phyloP scores from a whole-genome alignment of 2,888 invertebrate species.

The Phyllotreta cruciferae region DNA sequence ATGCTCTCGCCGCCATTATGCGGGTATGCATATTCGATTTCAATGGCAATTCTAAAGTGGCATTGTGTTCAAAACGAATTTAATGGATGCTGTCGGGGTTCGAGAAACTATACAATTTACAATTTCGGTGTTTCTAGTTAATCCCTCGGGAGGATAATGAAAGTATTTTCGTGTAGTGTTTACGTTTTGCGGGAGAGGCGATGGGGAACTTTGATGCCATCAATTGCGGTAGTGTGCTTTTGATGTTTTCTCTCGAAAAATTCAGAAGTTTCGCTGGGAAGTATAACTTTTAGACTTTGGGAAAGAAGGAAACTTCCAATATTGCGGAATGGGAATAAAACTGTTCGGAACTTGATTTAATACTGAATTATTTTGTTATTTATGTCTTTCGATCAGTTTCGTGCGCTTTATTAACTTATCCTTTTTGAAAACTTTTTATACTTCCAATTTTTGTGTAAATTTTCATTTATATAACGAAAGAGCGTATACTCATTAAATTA shows the following conservation, averaged over 20 bases:
- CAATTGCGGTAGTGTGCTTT: slow-evolving; percentile 2
- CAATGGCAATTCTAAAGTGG: slow-evolving; percentile 16
- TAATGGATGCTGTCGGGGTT: slow-evolving; percentile 27
- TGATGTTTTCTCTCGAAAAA: slow-evolving; percentile 10
- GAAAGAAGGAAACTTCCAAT: too few relatives aligned
- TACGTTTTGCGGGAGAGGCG: slow-evolving; percentile 5
- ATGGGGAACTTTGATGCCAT: slow-evolving; percentile 9
- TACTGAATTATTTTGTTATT: too few relatives aligned
- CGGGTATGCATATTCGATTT: slow-evolving; percentile 22
- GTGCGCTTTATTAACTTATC: too few relatives aligned
- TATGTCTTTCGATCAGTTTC: too few relatives aligned
- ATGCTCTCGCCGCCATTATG: slow-evolving; percentile 13
- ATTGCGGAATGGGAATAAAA: too few relatives aligned
- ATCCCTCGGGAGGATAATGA: slow-evolving; percentile 21
- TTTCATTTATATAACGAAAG: too few relatives aligned
- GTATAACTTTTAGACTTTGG: slow-evolving; percentile 5
- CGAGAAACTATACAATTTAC: slow-evolving; percentile 22
- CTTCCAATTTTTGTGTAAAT: too few relatives aligned
- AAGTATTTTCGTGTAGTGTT: slow-evolving; percentile 20
- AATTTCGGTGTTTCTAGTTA: slow-evolving; percentile 24
- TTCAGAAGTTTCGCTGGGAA: not conserved
- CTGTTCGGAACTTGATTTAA: too few relatives aligned
- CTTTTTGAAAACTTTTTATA: too few relatives aligned
- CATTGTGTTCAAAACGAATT: slow-evolving; percentile 27
- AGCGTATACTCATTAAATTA: too few relatives aligned